Base-by-base conservation (phyloP, 2,888 invertebrate species). In the Ichneumon xanthorius region DNA sequence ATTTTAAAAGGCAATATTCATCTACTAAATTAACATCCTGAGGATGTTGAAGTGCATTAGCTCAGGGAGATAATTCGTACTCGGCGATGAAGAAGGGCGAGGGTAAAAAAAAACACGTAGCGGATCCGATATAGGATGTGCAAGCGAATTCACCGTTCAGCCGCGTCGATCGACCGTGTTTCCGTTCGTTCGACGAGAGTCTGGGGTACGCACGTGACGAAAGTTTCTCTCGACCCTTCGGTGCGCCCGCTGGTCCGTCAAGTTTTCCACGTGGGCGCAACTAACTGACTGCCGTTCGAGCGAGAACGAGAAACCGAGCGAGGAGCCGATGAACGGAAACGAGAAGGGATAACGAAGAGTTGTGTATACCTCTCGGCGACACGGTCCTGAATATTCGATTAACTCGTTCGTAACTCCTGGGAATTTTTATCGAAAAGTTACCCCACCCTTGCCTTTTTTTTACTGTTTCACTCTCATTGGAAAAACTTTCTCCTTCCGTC, bases 381-480 rank as follows among this genome's bases (percentile, higher is more conserved):
- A 83, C 86, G 82, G 87, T 88, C 77, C 80, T 88, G 89, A 89
- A 89, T 88, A 88, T 90, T 89, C 90, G 89, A 90, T 90, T 89
- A 89, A 89, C 87, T 88, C 82, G 84, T 86, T 80, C 80, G 78
- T 78, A 88, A 87, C 86, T 87, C 86, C 75, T 71, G 83, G 80
- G 88, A 90, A 89, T 90, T 89, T 89, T 87, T 88, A 89, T 88
- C 88, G 87, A 79, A 82, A 87, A 88, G 87, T 87, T 71, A 80
- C 48, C 70, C 45, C 77, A 19, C 1, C 48, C 63, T 26, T 67
- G n/a, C n/a, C 37, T 22, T 11, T 14, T 63, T 50, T 40, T 14
- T 45, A 48, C 11, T 48, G 50, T 79, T 70, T 19, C 33, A 37
- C 26, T 61, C 26, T 68, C 58, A 11, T 61, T 63, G 48, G 40